These are phyloP conservation scores for Lasioglossum villosulum DNA, from an alignment of 2,888 invertebrate genomes.

Conservation along the genomic window DNA sequence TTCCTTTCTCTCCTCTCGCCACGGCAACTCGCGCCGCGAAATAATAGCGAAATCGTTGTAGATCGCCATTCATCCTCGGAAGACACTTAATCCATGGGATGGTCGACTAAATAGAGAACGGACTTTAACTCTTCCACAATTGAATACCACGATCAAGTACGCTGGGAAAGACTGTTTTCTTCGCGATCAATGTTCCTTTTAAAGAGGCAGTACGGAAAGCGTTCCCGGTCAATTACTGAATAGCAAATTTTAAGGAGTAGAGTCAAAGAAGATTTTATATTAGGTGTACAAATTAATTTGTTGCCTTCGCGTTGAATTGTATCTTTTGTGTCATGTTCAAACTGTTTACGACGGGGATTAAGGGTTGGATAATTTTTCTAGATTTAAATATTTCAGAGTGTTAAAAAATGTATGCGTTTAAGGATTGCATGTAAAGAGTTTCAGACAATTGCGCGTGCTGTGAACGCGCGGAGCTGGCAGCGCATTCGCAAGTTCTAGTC, in stretches of 20 bases:
- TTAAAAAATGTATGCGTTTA: neutral
- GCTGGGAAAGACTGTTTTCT: neutral
- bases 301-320: neutral
- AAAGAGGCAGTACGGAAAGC: neutral
- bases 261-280: neutral
- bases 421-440: neutral
- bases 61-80: neutral
- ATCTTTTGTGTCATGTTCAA: neutral
- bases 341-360: neutral
- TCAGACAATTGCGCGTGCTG: neutral
- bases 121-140: neutral
- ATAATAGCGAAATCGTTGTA: neutral
- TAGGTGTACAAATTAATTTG: neutral
- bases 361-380: too few relatives aligned
- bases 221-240: neutral
- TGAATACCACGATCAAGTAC: neutral
- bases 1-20: conserved; percentile 14
- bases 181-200: neutral
- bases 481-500: neutral
- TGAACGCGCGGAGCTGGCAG: neutral
- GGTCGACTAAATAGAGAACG: neutral
- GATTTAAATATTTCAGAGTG: neutral
- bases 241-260: too few relatives aligned
- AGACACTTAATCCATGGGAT: conserved; percentile 12
- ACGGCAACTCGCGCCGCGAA: conserved; percentile 12